Conservation (phyloP, 2,797 vertebrate species). For the Gymnoscopelus microlampas region DNA sequence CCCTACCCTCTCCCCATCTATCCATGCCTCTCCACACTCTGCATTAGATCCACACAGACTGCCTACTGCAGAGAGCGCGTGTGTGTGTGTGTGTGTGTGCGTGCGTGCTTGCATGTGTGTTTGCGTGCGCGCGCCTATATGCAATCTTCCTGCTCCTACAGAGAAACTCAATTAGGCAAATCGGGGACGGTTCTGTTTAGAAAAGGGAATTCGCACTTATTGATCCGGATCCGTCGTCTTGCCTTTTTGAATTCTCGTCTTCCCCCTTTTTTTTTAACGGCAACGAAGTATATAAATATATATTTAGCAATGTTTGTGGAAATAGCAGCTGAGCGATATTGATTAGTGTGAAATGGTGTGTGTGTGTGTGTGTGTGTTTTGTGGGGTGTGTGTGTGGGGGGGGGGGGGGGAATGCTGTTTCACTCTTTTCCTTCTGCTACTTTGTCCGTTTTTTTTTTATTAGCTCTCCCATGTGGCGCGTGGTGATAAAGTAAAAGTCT, state of each 20-base stretch:
- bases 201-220: slow-evolving; percentile 55
- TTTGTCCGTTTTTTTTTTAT: slow-evolving; percentile 48
- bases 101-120: slow-evolving; percentile 21
- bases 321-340: no score
- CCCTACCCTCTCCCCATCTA: slow-evolving; percentile 6
- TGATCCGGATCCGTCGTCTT: slow-evolving; percentile 58
- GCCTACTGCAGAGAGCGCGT: slow-evolving; percentile 59
- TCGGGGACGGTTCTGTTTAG: slow-evolving; percentile 50
- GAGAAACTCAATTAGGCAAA: slow-evolving; percentile 71
- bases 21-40: slow-evolving; percentile 41
- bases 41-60: slow-evolving; percentile 58
- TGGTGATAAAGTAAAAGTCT: slow-evolving; percentile 56
- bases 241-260: slow-evolving; percentile 33
- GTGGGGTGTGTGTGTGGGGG: slow-evolving; percentile 3
- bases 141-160: slow-evolving; percentile 45
- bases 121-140: slow-evolving; percentile 37
- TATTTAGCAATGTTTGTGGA: no score
- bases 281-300: no score
- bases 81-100: slow-evolving; percentile 44
- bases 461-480: slow-evolving; percentile 54
- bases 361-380: neutral
- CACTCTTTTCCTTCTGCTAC: slow-evolving; percentile 31
- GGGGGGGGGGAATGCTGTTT: slow-evolving; percentile 9
- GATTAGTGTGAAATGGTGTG: neutral
- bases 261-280: no score